Base-by-base conservation (phyloP, 2,113 vertebrate genomes). In the Taxidea taxus region DNA sequence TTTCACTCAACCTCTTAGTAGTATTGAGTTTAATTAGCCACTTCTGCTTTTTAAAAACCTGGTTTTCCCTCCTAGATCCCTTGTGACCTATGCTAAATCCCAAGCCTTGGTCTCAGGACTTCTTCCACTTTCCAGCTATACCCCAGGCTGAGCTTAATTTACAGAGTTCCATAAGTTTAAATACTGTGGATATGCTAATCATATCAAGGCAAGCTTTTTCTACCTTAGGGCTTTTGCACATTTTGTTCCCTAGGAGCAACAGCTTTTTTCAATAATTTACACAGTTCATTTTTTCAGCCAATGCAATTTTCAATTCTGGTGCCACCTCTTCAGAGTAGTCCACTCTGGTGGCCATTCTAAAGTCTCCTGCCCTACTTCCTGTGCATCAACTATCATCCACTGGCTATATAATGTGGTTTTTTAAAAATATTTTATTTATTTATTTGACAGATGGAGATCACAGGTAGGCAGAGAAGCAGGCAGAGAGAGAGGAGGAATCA, bases 301-400 rank as follows among this genome's bases (percentile, higher is more conserved):
- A 11, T 34, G 1, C 82, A 23, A 64, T 66, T 78, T 84, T 84
- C 13, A 81, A 15, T 80, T 58, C 4, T 58, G 34, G 47, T 58
- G 8, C 51, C 7, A 23, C 21, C 27, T 58, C 13, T 23, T 93
- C 7, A 56, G 10, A 27, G 9, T 39, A 88, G 34, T 47, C 2
- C 1, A 13, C 20, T 37, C 13, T 20, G 29, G 34, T 12, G 0
- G 0, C 10, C 11, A 2, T 11, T 90, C 8, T 64, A 42, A 70
- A 68, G 16, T n/a, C 6, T 23, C 7, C 7, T 66, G 15, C 7
- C 49, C 3, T 84, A 8, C 15, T 83, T 81, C 11, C n/a, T 34
- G 2, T 16, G 8, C 6, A 75, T 9, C 2, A 11, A n/a, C 4
- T 11, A 8, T 44, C 62, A 54, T 29, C 5, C 4, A 7, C 4